Evolutionary conservation across 2,113 vertebrate species (phyloP), one percentile per base, ranked within the genome.

Genomic region (Corydoras maculifer): DNA sequence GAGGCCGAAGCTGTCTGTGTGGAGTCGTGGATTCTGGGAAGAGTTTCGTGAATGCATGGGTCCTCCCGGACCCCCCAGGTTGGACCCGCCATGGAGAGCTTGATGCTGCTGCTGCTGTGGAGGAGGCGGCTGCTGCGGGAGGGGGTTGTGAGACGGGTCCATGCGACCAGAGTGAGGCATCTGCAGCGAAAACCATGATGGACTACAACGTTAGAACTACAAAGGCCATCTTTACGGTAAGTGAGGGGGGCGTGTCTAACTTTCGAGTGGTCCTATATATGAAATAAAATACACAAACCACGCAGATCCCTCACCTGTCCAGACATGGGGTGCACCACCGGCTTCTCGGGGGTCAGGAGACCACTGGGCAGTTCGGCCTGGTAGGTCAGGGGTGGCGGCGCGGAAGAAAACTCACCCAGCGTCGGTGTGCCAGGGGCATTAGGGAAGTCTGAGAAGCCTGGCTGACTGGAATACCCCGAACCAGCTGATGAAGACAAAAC

Each of bases 401-500:
- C 92, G 0, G 91, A 85, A 0, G 89, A 77, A 51, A 94, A 97
- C 65, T 98, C 95, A 1, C 86, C 90, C 48, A 97, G 87, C 0
- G 90, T 90, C 0, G 93, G 91, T 13, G 94, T 93, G 74, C 91
- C 86, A 0, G 95, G 89, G 1, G 90, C 85, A 0, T 92, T 85
- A 1, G 93, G 85, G 65, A 95, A 97, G 62, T 98, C 96, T 0
- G 91, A 83, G 72, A 94, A 96, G 35, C 88, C 87, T 5, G 90
- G 82, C 1, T 92, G 89, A 62, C 80, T 89, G 0, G 91, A 84
- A 84, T 94, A 97, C 72, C 85, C 88, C 65, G 93, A 91, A 74
- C 89, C 94, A 84, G 84, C 67, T 68, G 64, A n/a, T 69, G 65
- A 32, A 78, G 1, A 5, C 18, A 13, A 14, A 25, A 61, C 25